phyloP scores from a whole-genome alignment of 2,113 vertebrate species.

The Tachycineta bicolor region DNA sequence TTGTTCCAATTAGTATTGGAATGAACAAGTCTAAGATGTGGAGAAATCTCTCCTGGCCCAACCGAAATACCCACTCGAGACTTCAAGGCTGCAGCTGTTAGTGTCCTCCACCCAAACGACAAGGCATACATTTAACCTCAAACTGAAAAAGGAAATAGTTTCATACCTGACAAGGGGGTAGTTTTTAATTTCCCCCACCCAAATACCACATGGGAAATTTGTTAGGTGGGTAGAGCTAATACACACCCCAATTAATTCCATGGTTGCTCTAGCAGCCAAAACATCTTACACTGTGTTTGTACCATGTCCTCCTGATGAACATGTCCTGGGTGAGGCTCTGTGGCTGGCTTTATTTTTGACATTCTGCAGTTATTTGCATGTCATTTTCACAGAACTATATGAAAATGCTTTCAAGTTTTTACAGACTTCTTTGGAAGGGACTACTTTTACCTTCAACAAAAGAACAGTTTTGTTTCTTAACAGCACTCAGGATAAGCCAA shows the following conservation, averaged over 20 bases:
- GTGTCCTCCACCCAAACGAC: background rate
- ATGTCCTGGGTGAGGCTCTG: constrained; percentile 27
- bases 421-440: constrained; percentile 12
- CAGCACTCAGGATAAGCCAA: constrained; percentile 27
- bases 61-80: background rate
- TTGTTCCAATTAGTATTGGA: background rate
- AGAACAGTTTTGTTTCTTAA: constrained; percentile 52
- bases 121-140: constrained; percentile 8
- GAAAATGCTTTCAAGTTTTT: constrained; percentile 36
- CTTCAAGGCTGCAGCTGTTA: background rate
- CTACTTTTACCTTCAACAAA: constrained; percentile 33
- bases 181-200: constrained; percentile 46
- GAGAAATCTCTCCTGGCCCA: background rate
- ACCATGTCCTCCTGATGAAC: background rate
- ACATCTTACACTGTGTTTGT: background rate
- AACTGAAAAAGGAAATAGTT: constrained; percentile 54
- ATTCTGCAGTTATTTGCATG: constrained; percentile 1
- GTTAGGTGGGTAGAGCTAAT: background rate
- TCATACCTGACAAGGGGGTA: constrained; percentile 8
- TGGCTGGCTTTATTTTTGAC: background rate
- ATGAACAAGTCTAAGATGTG: background rate
- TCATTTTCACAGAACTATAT: constrained; percentile 13
- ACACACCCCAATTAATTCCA: constrained; percentile 33
- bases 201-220: constrained; percentile 23
- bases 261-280: background rate